Base-by-base conservation (phyloP, 2,888 invertebrate species). In the Polydesmus complanatus region DNA sequence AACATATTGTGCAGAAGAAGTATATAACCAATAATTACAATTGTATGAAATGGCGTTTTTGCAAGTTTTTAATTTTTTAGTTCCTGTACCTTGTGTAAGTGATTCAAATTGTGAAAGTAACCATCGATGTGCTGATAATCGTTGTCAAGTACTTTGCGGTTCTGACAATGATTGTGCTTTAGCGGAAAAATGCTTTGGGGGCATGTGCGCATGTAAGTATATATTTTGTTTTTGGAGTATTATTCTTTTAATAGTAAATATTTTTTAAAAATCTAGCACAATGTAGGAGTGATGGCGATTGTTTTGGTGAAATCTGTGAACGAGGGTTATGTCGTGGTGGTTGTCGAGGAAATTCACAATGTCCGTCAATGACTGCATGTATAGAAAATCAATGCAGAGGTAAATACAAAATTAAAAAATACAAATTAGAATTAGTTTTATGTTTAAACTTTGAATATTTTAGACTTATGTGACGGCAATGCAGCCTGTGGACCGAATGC, bases 241-340 rank as follows among this genome's bases (percentile, higher is more conserved):
- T 50, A 27, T 21, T 58, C n/a, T 27, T 23, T 59, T 27, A 11
- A 59, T 19, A 8, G 3, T 37, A 25, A 21, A 22, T n/a, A 52
- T n/a, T n/a, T 55, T 21, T 56, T 56, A 27, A 54, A 23, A 25
- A 22, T 50, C 3, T 26, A 63, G 63, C 59, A 19, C 63, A 58
- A 19, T 92, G 92, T 71, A 78, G 77, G 62, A 77, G 81, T 63
- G 84, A 83, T 68, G 74, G 78, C 23, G 86, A 90, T 68, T 93
- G 92, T 72, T 81, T 83, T 61, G 86, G 86, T 70, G 84, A 86
- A 52, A 90, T 89, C 70, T 91, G 91, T 69, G 84, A 88, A 69
- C 85, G 83, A 67, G 82, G 81, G 68, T 76, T 83, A 63, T 92
- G 91, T 73, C 84, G 85, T 80, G 85, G 87, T 50, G 93, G 93